Evolutionary conservation across 2,888 invertebrate genomes (phyloP), one percentile per base, ranked within the genome.

Genomic region (Noctua fimbriata): DNA sequence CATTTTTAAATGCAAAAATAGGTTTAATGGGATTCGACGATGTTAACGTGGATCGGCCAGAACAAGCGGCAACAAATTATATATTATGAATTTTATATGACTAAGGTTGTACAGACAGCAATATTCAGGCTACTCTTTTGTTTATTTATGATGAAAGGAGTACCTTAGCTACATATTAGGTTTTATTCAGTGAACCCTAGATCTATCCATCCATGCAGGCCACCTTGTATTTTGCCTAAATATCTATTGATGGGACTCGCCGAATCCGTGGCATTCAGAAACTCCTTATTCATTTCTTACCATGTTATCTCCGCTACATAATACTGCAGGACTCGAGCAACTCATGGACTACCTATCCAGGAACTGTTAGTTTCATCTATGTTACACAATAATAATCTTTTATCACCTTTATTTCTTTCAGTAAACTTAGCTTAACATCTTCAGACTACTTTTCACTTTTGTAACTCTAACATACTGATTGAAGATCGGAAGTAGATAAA

Each of bases 1-100:
- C 93, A 91, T 93, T 94, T 93, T 91, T 90, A 91, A 94, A 93
- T 93, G 92, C 92, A 91, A 91, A 94, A 94, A 93, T 92, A 90
- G 87, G 86, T 87, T 89, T 90, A 90, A 91, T 91, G 86, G 84
- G 58, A 52, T 74, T 72, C 78, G 87, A 78, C 69, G 28, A 73
- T 78, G 55, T 32, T 88, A 90, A 52, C 70, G 67, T 88, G 92
- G 95, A 95, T 88, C 86, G 28, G 85, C 76, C 28, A 21, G 9
- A 3, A 24, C 18, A 24, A 71, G 47, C 24, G 24, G n/a, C n/a
- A n/a, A n/a, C 3, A 78, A 24, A 28, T 28, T 18, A 16, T 28
- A 63, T 32, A 16, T 60, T n/a, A 10, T 0, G 3, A 32, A 44
- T 55, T 55, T 32, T 14, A 28, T 67, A 44, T 44, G 16, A 67